Evolutionary conservation across 2,797 vertebrate species (phyloP), one percentile per base, ranked within the genome.

Genomic region (Paedocypris micromegethes): DNA sequence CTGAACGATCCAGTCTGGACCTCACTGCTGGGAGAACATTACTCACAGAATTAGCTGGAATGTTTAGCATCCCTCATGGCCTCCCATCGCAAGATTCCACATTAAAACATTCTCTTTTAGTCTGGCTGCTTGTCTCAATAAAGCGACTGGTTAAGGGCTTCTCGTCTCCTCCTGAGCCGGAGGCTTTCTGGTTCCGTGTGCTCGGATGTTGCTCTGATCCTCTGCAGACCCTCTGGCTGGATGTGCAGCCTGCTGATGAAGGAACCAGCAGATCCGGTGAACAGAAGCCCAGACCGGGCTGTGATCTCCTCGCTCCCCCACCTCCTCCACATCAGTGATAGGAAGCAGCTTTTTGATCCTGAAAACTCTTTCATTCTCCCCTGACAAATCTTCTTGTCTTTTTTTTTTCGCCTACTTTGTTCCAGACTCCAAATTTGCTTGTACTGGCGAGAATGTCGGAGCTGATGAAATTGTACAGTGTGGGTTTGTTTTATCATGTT

Each of bases 311-410:
- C 51, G 56, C 43, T 65, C 66, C 69, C 69, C 66, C 58, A 65
- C n/a, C 8, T 68, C 44, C 45, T 67, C 55, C 54, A 71, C 69
- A 75, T 75, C 64, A 72, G 64, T 51, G 61, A 68, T 57, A 57
- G 53, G 54, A 60, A 68, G 66, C 9, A 38, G 53, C 49, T 69
- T 70, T 84, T 87, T 88, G 85, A 88, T 89, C 85, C 78, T 56
- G 42, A 67, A 47, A 70, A 52, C 70, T 72, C 65, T 43, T 47
- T 75, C 78, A 37, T 77, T 82, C 80, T 81, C 51, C 4, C 58
- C 79, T 74, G 78, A 86, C 82, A 84, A 84, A 77, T 66, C 55
- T 54, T 42, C 67, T 60, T 49, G 61, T 53, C 38, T 55, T 60
- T 64, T 47, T 46, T 46, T 56, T 41, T 39, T n/a, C 44, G 58